Evolutionary conservation across 92 coral and sea anemone species (phyloP).

Genomic region (Meandrina meandrites): DNA sequence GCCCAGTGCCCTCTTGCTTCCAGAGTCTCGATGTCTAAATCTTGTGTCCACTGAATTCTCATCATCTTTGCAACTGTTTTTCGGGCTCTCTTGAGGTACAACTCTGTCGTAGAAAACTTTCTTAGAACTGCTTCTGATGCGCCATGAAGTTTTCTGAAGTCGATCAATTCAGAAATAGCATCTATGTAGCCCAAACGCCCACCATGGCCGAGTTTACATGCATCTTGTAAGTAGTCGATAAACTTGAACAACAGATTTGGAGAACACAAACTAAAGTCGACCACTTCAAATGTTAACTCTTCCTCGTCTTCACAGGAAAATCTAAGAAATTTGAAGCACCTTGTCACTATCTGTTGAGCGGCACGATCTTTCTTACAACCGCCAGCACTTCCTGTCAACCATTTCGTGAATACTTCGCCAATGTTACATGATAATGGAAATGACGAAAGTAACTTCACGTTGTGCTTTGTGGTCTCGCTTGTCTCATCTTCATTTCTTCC

Average conservation of each 20-base stretch:
- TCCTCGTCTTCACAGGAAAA: constrained; percentile 65
- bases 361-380: constrained; percentile 24
- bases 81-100: constrained; percentile 44
- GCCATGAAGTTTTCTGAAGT: constrained; percentile 44
- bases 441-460: too few relatives aligned
- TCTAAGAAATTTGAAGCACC: constrained; percentile 48
- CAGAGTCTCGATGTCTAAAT: constrained; percentile 38
- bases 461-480: too few relatives aligned
- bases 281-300: constrained; percentile 11
- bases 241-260: constrained; percentile 14
- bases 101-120: constrained; percentile 41
- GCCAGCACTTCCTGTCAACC: constrained; percentile 2
- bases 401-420: too few relatives aligned
- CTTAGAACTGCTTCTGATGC: constrained; percentile 27
- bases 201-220: constrained; percentile 28
- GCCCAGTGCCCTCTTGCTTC: constrained; percentile 60
- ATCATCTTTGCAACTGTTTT: constrained; percentile 40
- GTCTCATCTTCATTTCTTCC: too few relatives aligned
- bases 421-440: too few relatives aligned
- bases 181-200: constrained; percentile 49
- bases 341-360: constrained; percentile 37
- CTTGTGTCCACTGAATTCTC: constrained; percentile 54
- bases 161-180: constrained; percentile 1
- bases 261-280: constrained; percentile 38
- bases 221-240: constrained; percentile 20